A percentile compares a stretch with the other conserved stretches of the same genome.
phyloP scores from a whole-genome alignment of 2,888 invertebrate species.

The Aromia moschata region DNA sequence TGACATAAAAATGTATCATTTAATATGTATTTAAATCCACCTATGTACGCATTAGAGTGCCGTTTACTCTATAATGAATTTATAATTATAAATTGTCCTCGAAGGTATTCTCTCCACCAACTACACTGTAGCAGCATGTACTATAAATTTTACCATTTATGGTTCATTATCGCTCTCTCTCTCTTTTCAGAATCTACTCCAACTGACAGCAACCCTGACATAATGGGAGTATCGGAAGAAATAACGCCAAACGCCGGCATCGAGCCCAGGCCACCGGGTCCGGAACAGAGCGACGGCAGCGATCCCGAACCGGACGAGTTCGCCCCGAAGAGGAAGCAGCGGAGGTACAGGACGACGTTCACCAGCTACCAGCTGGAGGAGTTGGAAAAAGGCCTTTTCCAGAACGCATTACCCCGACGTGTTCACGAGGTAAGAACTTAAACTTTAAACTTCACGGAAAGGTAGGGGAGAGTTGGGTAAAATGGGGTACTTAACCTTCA shows the following conservation, averaged over 20 bases:
- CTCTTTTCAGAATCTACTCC: slow-evolving; percentile 60
- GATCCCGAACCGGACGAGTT: slow-evolving; percentile 76
- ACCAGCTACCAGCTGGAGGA: slow-evolving; percentile 95
- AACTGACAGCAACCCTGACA: slow-evolving; percentile 56
- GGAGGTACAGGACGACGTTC: slow-evolving; percentile 92
- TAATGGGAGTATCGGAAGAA: slow-evolving; percentile 62
- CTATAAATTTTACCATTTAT: too few species aligned
- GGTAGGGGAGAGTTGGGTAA: too few species aligned
- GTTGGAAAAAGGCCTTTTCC: slow-evolving; percentile 94
- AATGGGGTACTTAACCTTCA: too few species aligned
- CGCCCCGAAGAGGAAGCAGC: slow-evolving; percentile 88
- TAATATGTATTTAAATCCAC: too few species aligned
- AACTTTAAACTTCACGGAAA: too few species aligned
- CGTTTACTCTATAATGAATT: too few species aligned
- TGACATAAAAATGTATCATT: too few species aligned
- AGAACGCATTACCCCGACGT: slow-evolving; percentile 98
- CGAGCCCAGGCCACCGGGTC: slow-evolving; percentile 49
- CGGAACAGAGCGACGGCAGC: slow-evolving; percentile 67
- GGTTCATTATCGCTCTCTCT: too few species aligned
- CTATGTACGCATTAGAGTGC: too few species aligned
- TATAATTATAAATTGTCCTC: too few species aligned
- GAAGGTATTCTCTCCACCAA: too few species aligned
- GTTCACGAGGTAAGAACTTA: slow-evolving; percentile 84
- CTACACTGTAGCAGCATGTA: too few species aligned
- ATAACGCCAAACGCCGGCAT: slow-evolving; percentile 50